Conservation (phyloP, 2,888 invertebrate genomes). For the Ornithoptera priamus region DNA sequence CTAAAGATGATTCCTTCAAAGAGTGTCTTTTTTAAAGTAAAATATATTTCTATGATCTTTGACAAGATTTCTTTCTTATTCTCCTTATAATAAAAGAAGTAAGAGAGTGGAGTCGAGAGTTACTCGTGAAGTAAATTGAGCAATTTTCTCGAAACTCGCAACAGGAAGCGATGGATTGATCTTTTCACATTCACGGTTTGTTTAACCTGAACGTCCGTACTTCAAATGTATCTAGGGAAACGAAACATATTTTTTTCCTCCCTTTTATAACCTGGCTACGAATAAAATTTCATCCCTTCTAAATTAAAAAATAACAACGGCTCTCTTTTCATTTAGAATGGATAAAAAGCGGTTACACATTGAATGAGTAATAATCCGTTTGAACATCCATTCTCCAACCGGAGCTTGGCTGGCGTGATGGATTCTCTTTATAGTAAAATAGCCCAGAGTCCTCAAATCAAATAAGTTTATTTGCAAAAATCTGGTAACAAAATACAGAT, state of each 20-base stretch:
- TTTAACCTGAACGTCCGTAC: slow-evolving; percentile 3
- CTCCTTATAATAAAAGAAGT: slow-evolving; percentile 15
- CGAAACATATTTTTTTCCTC: neutral
- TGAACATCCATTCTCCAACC: too few species aligned
- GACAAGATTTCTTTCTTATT: slow-evolving; percentile 6
- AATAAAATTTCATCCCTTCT: neutral
- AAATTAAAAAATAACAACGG: neutral
- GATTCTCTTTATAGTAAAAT: too few species aligned
- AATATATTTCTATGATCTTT: too few species aligned
- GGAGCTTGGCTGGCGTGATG: too few species aligned
- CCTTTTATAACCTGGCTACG: neutral
- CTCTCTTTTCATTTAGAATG: too few species aligned
- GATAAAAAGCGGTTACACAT: too few species aligned
- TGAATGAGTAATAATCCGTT: too few species aligned
- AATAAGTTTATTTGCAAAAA: too few species aligned
- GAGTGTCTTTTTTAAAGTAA: too few species aligned
- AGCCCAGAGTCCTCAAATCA: too few species aligned
- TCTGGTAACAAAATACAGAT: too few species aligned
- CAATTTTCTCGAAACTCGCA: neutral
- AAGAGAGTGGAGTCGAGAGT: slow-evolving; percentile 24
- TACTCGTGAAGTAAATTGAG: slow-evolving; percentile 24
- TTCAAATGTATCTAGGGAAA: neutral
- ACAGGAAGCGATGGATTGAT: slow-evolving; percentile 16
- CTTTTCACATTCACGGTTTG: slow-evolving; percentile 17
- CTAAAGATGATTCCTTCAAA: too few species aligned